phyloP scores from a whole-genome alignment of 2,797 vertebrate species.

The Enteromius unitaeniatus region DNA sequence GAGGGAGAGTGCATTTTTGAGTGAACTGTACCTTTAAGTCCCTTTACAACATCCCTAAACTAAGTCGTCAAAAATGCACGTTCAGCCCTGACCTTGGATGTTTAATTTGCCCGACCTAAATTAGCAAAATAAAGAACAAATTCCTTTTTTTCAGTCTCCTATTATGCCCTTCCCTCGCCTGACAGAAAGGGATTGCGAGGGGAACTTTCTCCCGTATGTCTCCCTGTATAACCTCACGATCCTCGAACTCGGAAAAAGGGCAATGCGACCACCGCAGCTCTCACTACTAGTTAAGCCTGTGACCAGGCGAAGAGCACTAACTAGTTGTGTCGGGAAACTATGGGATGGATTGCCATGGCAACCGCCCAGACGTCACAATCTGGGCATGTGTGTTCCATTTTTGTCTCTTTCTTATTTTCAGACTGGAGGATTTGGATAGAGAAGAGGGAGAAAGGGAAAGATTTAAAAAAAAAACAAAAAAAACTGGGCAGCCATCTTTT shows the following conservation, averaged over 20 bases:
- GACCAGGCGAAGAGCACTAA: constrained; percentile 79
- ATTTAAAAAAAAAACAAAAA: too few species aligned
- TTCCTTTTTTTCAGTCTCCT: not conserved
- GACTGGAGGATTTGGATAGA: constrained; percentile 85
- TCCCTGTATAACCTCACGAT: constrained; percentile 62
- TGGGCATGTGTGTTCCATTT: constrained; percentile 93
- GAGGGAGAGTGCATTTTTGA: not conserved
- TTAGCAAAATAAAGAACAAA: not conserved
- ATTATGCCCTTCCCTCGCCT: not conserved
- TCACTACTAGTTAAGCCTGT: constrained; percentile 76
- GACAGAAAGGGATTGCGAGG: constrained; percentile 43
- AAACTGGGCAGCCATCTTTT: constrained; percentile 77
- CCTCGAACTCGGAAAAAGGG: constrained; percentile 64
- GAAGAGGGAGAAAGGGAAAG: constrained; percentile 70
- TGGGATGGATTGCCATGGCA: constrained; percentile 97
- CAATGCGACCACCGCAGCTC: constrained; percentile 53
- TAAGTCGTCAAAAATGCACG: not conserved
- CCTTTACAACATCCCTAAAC: not conserved
- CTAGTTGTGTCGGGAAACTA: constrained; percentile 86
- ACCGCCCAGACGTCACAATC: constrained; percentile 98
- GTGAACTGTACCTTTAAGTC: not conserved
- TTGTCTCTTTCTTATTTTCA: constrained; percentile 85
- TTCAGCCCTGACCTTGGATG: constrained; percentile 5
- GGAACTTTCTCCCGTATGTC: constrained; percentile 65
- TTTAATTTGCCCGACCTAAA: not conserved